A percentile compares a stretch with the other conserved stretches of the same genome.
phyloP scores from a whole-genome alignment of 2,888 invertebrate genomes.

The Toxonevra muliebris region DNA sequence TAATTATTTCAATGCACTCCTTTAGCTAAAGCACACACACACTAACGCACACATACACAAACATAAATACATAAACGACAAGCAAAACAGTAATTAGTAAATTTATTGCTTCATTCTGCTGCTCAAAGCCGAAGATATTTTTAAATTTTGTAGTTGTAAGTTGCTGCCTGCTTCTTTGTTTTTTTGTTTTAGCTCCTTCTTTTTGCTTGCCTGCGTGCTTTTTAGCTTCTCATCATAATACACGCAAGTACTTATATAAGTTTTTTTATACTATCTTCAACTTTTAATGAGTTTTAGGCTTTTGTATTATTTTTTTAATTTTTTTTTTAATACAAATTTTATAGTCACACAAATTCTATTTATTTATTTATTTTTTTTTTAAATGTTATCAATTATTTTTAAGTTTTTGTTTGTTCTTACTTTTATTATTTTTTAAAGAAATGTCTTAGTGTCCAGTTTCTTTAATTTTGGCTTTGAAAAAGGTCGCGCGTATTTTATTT shows the following conservation, averaged over 20 bases:
- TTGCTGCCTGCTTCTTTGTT: neutral
- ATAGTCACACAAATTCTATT: no score
- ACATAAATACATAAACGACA: no score
- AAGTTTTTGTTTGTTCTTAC: neutral
- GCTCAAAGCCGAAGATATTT: no score
- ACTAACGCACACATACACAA: no score
- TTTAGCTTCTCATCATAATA: neutral
- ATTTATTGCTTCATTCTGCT: no score
- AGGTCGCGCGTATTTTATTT: conserved; percentile 8
- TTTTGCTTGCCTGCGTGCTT: no score
- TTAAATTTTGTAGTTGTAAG: neutral
- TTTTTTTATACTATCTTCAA: conserved; percentile 6
- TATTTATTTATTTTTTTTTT: no score
- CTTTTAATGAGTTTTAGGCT: neutral
- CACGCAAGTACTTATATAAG: conserved; percentile 10
- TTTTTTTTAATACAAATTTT: neutral
- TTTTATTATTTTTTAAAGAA: neutral
- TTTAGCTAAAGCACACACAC: neutral
- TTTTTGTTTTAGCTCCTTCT: neutral
- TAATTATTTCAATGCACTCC: no score
- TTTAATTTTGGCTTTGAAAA: neutral
- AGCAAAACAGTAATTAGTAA: no score
- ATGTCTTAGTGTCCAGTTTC: neutral
- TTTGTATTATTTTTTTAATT: no score
- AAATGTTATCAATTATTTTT: neutral